Conservation (phyloP, 1,140 invertebrate genomes). For the Battus philenor region DNA sequence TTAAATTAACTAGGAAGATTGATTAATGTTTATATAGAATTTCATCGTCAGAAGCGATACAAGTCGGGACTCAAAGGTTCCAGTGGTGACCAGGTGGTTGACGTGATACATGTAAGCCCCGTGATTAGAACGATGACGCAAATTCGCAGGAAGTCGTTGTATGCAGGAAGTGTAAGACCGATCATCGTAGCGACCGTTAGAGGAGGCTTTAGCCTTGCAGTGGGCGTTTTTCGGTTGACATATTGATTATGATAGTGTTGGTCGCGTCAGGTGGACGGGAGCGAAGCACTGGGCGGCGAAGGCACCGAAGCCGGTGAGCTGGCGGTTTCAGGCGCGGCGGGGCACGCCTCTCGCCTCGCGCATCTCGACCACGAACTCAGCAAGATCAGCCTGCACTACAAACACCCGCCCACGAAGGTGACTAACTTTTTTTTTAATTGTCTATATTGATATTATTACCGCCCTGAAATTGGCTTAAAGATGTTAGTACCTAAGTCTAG, state of each 20-base stretch:
- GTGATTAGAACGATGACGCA: conserved; percentile 17
- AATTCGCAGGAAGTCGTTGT: no score
- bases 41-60: no score
- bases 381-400: conserved; percentile 71
- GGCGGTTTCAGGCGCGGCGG: conserved; percentile 18
- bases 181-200: no score
- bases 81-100: conserved; percentile 34
- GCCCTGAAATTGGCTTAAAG: no score
- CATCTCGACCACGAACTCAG: conserved; percentile 71
- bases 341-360: conserved; percentile 58
- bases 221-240: no score
- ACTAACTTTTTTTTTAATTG: neutral
- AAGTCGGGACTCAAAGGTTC: no score
- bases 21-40: no score
- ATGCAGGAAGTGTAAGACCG: no score
- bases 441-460: conserved; percentile 9
- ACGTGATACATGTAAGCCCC: conserved; percentile 34
- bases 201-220: no score
- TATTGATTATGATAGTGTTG: no score
- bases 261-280: conserved; percentile 14
- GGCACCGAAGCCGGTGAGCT: conserved; percentile 13
- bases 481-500: no score
- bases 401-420: conserved; percentile 52
- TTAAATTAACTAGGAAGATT: no score
- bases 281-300: conserved; percentile 13